These are phyloP conservation scores for Gisinianus flammeolus DNA, from an alignment of 2,888 invertebrate genomes.

Conservation along the genomic window DNA sequence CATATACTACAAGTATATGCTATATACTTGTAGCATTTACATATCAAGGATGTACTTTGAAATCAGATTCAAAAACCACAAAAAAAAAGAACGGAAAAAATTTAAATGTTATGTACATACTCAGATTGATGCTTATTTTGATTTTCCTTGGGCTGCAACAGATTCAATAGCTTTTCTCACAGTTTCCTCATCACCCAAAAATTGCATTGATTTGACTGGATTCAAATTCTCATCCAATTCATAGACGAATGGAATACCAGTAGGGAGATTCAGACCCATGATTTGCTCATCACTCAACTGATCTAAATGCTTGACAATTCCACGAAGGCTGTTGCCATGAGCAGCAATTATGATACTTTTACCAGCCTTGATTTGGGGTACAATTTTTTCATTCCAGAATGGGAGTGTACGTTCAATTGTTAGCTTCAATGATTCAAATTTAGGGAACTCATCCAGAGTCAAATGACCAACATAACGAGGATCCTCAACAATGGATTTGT, in stretches of 20 bases:
- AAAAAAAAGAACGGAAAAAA: background rate
- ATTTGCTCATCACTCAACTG: slow-evolving; percentile 74
- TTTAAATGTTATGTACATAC: background rate
- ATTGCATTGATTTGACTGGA: slow-evolving; percentile 74
- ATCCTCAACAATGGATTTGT: slow-evolving; percentile 76
- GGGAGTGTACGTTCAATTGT: slow-evolving; percentile 83
- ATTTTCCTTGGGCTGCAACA: slow-evolving; percentile 79
- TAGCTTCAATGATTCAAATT: slow-evolving; percentile 80
- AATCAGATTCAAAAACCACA: background rate
- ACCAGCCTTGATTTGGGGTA: slow-evolving; percentile 81
- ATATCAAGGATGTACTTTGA: too few relatives aligned
- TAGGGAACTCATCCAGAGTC: slow-evolving; percentile 74
- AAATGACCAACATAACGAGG: slow-evolving; percentile 75
- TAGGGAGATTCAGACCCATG: slow-evolving; percentile 77
- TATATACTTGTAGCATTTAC: too few relatives aligned
- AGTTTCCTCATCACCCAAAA: slow-evolving; percentile 77
- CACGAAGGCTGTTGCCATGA: slow-evolving; percentile 84
- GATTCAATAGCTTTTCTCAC: slow-evolving; percentile 75
- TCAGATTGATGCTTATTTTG: slow-evolving; percentile 65
- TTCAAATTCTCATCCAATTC: slow-evolving; percentile 74
- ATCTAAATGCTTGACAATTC: slow-evolving; percentile 85
- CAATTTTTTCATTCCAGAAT: slow-evolving; percentile 83
- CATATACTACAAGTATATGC: too few relatives aligned
- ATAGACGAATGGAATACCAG: slow-evolving; percentile 81
- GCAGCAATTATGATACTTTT: slow-evolving; percentile 81